A percentile compares a stretch with the other conserved stretches of the same genome.
Evolutionary conservation across 2,797 vertebrate genomes (phyloP).

Genomic region (Hypotaenidia okinawae): DNA sequence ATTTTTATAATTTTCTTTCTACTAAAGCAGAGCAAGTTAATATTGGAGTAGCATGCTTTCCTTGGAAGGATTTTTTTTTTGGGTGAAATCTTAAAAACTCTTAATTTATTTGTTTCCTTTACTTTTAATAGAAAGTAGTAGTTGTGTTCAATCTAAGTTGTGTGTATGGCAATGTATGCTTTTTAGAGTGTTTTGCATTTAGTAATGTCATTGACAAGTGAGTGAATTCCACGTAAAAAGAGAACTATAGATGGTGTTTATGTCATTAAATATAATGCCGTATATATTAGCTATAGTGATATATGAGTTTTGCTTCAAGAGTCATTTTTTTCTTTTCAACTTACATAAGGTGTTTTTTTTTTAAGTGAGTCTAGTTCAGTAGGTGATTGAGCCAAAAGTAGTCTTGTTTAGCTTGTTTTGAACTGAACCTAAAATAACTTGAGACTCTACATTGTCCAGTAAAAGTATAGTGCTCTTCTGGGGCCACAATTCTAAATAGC

Average conservation of each 20-base stretch:
- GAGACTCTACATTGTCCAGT: background rate
- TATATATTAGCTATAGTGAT: background rate
- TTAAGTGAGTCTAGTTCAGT: background rate
- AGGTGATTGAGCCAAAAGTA: background rate
- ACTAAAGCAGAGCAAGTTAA: background rate
- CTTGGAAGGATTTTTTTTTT: background rate
- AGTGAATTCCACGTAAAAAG: background rate
- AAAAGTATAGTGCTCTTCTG: background rate
- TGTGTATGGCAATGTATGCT: background rate
- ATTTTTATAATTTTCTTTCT: background rate
- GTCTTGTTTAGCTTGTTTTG: background rate
- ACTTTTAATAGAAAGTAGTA: background rate
- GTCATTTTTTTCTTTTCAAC: background rate
- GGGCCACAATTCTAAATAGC: background rate
- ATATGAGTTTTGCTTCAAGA: background rate
- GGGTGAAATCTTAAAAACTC: background rate
- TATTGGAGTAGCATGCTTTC: background rate
- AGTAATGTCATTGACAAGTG: background rate
- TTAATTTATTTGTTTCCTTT: background rate
- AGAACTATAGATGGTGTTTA: background rate
- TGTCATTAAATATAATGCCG: background rate
- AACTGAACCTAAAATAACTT: slow-evolving; percentile 1
- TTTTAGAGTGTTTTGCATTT: background rate
- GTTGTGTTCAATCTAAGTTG: background rate
- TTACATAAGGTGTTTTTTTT: background rate